Evolutionary conservation across 2,797 vertebrate genomes (phyloP).

Genomic region (Gallinago stenura): DNA sequence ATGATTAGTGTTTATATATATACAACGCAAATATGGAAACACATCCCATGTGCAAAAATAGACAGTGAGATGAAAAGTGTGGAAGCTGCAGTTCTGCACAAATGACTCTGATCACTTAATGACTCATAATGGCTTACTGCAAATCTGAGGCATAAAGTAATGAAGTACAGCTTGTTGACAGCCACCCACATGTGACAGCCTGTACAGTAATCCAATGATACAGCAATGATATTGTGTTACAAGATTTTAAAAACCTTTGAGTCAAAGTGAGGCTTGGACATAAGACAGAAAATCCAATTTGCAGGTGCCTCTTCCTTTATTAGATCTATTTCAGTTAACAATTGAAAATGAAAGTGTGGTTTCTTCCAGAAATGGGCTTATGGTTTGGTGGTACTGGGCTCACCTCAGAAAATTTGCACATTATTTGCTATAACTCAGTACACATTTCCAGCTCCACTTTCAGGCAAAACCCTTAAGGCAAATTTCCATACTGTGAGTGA

Average conservation of each 20-base stretch:
- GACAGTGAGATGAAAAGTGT: constrained; percentile 58
- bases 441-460: background rate
- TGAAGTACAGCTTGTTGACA: constrained; percentile 64
- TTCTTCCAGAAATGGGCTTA: background rate
- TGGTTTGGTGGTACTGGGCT: background rate
- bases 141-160: constrained; percentile 51
- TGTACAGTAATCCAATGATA: constrained; percentile 13
- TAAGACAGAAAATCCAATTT: background rate
- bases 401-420: accelerated
- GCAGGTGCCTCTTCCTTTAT: background rate
- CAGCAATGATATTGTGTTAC: background rate
- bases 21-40: constrained; percentile 33
- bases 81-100: constrained; percentile 60
- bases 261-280: constrained; percentile 1
- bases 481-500: background rate
- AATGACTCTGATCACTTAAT: constrained; percentile 75
- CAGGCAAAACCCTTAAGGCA: background rate
- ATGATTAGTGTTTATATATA: constrained; percentile 46
- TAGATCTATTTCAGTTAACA: background rate
- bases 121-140: constrained; percentile 70
- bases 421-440: background rate
- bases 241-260: background rate
- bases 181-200: constrained; percentile 37
- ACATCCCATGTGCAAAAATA: constrained; percentile 58
- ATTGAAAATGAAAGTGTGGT: background rate